Base-by-base conservation (phyloP, 2,888 invertebrate genomes). In the Lordiphosa andalusiaca region DNA sequence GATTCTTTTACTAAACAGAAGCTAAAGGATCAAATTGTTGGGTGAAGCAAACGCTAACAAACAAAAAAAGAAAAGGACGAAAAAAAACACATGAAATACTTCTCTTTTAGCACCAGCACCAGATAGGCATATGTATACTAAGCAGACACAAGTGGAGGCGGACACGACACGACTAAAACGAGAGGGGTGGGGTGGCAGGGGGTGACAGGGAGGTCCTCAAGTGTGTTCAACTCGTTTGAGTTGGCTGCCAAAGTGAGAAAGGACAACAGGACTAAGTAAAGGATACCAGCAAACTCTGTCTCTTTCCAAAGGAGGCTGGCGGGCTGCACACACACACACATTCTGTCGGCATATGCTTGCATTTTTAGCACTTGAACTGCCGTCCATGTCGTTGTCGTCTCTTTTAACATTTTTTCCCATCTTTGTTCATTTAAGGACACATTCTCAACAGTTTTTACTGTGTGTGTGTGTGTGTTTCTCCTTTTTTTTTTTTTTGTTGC, bases 281-380 rank as follows among this genome's bases (percentile, higher is more conserved):
- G 47, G 62, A 49, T 42, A 25, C n/a, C 44, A 42, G 7, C 35
- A 21, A 19, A 47, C 36, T 30, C 39, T 33, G 30, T 3, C 52
- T 33, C 37, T 19, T 42, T 48, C 37, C 38, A 19, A 37, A 44
- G 50, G 50, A 50, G 39, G 44, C 51, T 60, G 61, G 51, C 60
- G 51, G 51, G 30, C 61, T 19, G 39, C 16, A 16, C 16, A 16
- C 9, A 21, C n/a, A n/a, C 55, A 54, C 9, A 21, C 42, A 40
- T 30, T 6, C 37, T 19, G 55, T 25, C 35, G 44, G 47, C 71
- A 66, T 67, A 74, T 78, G 73, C 10, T 53, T 58, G 51, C 63
- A 56, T 49, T 44, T 64, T 60, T 54, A 47, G 46, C 73, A 73
- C 63, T 73, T 61, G 57, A 53, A 42, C 51, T 41, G 50, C 30